Conservation (phyloP, 2,113 vertebrate genomes). For the Oostethus manadensis region DNA sequence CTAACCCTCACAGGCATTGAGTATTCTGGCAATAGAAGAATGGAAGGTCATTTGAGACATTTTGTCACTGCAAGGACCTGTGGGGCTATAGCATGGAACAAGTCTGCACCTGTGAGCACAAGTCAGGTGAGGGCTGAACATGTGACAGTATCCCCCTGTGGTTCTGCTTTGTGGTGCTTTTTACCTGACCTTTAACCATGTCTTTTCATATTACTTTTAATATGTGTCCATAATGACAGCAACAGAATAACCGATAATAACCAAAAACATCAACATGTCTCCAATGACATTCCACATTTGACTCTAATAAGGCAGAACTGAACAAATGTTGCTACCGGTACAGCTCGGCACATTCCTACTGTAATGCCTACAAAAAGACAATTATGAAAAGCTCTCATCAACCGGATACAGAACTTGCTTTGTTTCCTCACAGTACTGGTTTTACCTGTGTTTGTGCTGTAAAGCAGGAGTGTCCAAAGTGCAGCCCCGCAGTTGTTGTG, state of each 20-base stretch:
- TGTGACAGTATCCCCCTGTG: conserved; percentile 35
- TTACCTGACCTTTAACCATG: conserved; percentile 16
- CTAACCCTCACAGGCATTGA: not conserved
- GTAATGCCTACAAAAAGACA: not conserved
- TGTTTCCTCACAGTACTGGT: too few species aligned
- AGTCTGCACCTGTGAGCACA: conserved; percentile 14
- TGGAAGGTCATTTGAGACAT: conserved; percentile 58
- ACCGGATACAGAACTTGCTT: not conserved
- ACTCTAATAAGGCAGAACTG: not conserved
- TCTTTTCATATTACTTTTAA: conserved; percentile 22
- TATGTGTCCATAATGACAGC: too few species aligned
- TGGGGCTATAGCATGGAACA: conserved; percentile 20
- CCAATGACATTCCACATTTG: not conserved
- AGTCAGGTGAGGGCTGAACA: conserved; percentile 32
- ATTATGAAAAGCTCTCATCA: not conserved
- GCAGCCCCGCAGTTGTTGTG: too few species aligned
- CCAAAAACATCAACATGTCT: not conserved
- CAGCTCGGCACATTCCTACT: not conserved
- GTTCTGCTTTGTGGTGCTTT: conserved; percentile 29
- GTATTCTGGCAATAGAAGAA: conserved; percentile 1
- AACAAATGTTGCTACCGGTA: not conserved
- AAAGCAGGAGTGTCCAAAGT: too few species aligned
- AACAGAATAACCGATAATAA: not conserved
- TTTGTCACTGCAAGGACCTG: conserved; percentile 34
- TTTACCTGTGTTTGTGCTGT: too few species aligned